A percentile compares a stretch with the other conserved stretches of the same genome.
Evolutionary conservation across 2,888 invertebrate genomes (phyloP).

Genomic region (Morpho helenor): DNA sequence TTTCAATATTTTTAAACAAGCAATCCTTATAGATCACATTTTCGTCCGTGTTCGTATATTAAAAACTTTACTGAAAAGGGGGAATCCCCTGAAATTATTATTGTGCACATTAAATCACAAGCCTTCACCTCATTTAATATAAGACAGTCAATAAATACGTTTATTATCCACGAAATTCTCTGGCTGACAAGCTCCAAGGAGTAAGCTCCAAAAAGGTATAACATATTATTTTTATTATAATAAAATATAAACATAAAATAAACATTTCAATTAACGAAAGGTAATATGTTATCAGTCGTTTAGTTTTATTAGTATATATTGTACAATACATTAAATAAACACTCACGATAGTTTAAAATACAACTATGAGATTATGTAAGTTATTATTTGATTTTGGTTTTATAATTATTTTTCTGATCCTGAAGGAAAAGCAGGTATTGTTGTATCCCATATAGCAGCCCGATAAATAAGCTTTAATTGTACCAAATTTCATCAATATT

Average conservation of each 20-base stretch:
- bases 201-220: slow-evolving; percentile 18
- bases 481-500: too few species aligned
- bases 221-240: slow-evolving; percentile 15
- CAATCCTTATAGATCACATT: slow-evolving; percentile 53
- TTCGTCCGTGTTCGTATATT: slow-evolving; percentile 21
- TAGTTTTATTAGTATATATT: slow-evolving; percentile 5
- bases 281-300: slow-evolving; percentile 11
- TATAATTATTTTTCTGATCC: too few species aligned
- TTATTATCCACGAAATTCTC: slow-evolving; percentile 18
- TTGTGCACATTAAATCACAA: slow-evolving; percentile 51
- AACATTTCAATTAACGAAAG: slow-evolving; percentile 25
- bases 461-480: too few species aligned
- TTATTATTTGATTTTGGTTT: too few species aligned
- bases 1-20: slow-evolving; percentile 69
- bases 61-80: slow-evolving; percentile 28
- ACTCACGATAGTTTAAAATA: too few species aligned
- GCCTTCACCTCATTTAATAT: slow-evolving; percentile 39
- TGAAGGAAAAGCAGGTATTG: too few species aligned
- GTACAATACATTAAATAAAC: too few species aligned
- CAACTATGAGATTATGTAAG: too few species aligned
- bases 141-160: slow-evolving; percentile 19
- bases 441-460: too few species aligned
- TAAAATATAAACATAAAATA: slow-evolving; percentile 30
- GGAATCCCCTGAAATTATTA: slow-evolving; percentile 28
- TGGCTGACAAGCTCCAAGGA: slow-evolving; percentile 17